Evolutionary conservation across 2,888 invertebrate genomes (phyloP), one percentile per base, ranked within the genome.

Genomic region (Temnothorax rugatulus): DNA sequence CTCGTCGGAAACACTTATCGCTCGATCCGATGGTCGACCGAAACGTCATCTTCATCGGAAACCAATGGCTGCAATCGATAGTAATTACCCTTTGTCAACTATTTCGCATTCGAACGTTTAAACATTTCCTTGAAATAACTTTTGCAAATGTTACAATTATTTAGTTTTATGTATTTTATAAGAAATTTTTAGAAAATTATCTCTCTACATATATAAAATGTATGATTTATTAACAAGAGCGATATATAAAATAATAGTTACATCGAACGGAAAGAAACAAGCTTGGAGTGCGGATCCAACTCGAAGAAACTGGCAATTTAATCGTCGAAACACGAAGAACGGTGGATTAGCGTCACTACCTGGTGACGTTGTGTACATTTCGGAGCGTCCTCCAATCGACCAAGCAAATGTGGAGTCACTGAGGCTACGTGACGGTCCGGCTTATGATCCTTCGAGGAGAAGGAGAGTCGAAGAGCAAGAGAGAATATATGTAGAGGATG

Each of bases 211-310:
- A 66, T 3, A 38, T 54, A 54, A 44, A 44, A 41, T 54, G 57
- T 18, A 7, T 44, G 2, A 18, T 0, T 69, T 57, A 73, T 29
- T 74, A 41, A 74, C 3, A 61, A 77, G 11, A 52, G 0, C 11
- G 11, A 57, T 61, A 9, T 29, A 73, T 41, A 8, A 29, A 68
- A 52, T 44, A 44, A 25, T 41, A 93, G 93, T 87, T 47, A 89
- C 89, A 18, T 91, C 91, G 89, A 87, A 90, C 0, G 92, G 92
- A 21, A 92, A 90, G 21, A 96, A 97, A 93, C 98, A 98, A 96
- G 98, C 98, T 47, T 98, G 98, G 98, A 98, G 98, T 92, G 98
- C 98, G 59, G 97, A 97, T 94, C 96, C 97, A 90, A 96, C 96
- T 79, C 91, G 92, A 29, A 91, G 93, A 38, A 96, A 97, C 91